These are phyloP conservation scores for Thyatira batis DNA, from an alignment of 2,888 invertebrate species.

Conservation along the genomic window DNA sequence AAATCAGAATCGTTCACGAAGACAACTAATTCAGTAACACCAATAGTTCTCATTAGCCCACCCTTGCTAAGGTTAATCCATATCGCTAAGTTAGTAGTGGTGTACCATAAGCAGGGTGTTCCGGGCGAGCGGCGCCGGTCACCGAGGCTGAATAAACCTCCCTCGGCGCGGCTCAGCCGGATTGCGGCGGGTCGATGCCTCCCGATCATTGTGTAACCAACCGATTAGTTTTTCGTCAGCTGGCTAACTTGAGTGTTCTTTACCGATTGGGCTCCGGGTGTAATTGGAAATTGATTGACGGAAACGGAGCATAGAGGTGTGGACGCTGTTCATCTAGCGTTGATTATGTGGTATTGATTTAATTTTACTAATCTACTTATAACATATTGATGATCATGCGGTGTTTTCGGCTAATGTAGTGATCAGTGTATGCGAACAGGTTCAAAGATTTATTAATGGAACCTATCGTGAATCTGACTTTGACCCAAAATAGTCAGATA, in stretches of 20 bases:
- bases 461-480: too few species aligned
- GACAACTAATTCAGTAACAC: neutral
- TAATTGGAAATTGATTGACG: neutral
- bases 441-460: too few species aligned
- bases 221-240: conserved; percentile 1
- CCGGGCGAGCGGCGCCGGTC: conserved; percentile 9
- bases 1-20: too few species aligned
- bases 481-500: too few species aligned
- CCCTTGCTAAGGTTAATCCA: neutral
- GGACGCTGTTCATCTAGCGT: neutral
- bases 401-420: too few species aligned
- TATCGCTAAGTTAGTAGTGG: neutral
- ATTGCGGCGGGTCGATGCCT: neutral
- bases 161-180: neutral
- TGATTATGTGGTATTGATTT: too few species aligned
- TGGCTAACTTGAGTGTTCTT: neutral
- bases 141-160: conserved; percentile 3
- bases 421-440: too few species aligned
- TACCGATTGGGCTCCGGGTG: neutral
- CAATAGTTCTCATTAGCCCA: neutral
- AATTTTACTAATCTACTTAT: too few species aligned
- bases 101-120: conserved; percentile 4
- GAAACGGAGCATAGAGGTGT: neutral
- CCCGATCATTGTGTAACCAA: conserved; percentile 2
- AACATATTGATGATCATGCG: too few species aligned